A percentile compares a stretch with the other conserved stretches of the same genome.
phyloP scores from a whole-genome alignment of 1,140 invertebrate genomes.

The Pissodes strobi region DNA sequence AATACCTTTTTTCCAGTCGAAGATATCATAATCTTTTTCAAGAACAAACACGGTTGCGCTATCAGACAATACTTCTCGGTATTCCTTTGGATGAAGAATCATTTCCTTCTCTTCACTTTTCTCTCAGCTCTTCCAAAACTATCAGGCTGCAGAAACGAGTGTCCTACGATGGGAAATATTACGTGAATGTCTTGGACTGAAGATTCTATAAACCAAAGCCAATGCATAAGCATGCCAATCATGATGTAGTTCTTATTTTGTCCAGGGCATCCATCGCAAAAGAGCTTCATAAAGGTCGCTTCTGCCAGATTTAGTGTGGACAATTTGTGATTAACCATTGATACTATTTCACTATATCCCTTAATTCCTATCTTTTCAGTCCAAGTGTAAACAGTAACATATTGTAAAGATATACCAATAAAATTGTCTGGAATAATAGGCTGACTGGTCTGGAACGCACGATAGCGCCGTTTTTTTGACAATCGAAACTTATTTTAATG shows the following conservation, averaged over 20 bases:
- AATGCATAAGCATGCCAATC: not conserved
- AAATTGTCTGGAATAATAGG: not conserved
- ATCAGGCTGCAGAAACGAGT: too few relatives aligned
- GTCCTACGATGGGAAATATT: conserved; percentile 3
- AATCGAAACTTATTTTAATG: not conserved
- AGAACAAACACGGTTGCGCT: too few relatives aligned
- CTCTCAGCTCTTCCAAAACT: not conserved
- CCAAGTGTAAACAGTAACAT: conserved; percentile 1
- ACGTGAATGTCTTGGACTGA: conserved; percentile 4
- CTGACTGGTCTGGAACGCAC: not conserved
- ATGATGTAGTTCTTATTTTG: too few relatives aligned
- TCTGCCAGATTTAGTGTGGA: not conserved
- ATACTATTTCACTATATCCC: not conserved
- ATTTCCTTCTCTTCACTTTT: conserved; percentile 2
- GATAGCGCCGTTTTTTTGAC: not conserved
- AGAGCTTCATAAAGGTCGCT: not conserved
- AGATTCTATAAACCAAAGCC: too few relatives aligned
- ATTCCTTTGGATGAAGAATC: too few relatives aligned
- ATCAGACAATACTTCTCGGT: too few relatives aligned
- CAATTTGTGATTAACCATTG: conserved; percentile 4
- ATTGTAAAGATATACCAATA: not conserved
- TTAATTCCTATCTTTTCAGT: not conserved
- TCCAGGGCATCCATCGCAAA: conserved; percentile 6
- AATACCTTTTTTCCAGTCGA: too few relatives aligned
- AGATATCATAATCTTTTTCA: too few relatives aligned